Evolutionary conservation across 2,113 vertebrate species (phyloP).

Genomic region (Conger conger): DNA sequence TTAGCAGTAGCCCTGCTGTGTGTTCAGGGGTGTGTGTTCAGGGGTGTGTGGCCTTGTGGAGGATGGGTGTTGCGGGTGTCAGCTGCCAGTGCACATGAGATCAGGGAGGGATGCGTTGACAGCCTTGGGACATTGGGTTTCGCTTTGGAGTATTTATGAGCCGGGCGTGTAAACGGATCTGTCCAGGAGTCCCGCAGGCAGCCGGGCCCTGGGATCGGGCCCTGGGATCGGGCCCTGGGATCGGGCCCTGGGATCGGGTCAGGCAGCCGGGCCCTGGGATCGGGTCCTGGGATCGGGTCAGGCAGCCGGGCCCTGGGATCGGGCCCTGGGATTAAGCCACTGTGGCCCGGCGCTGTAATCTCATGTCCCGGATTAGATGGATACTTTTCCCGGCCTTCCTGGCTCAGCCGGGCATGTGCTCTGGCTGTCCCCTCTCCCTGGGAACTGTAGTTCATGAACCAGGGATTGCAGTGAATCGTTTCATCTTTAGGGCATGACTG

Average conservation of each 20-base stretch:
- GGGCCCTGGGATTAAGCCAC: conserved; percentile 50
- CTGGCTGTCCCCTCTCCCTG: conserved; percentile 61
- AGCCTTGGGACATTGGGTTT: not conserved
- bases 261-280: no score
- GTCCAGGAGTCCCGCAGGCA: no score
- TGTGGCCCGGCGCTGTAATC: conserved; percentile 67
- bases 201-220: no score
- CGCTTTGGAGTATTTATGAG: conserved; percentile 3
- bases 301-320: no score
- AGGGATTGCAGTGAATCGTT: conserved; percentile 61
- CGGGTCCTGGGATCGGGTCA: no score
- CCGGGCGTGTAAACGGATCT: conserved; percentile 20
- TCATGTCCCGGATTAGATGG: conserved; percentile 70
- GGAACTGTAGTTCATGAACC: conserved; percentile 72
- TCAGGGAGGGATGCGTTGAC: not conserved
- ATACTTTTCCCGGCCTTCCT: conserved; percentile 69
- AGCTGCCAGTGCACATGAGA: not conserved
- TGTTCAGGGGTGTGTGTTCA: no score
- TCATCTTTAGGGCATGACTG: conserved; percentile 51
- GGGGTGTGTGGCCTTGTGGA: not conserved
- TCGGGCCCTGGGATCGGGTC: no score
- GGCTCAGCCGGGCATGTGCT: conserved; percentile 45
- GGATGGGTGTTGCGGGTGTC: not conserved
- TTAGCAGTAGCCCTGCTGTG: no score
- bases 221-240: no score